Evolutionary conservation across 2,113 vertebrate species (phyloP).

Genomic region (Lophochroa leadbeateri): DNA sequence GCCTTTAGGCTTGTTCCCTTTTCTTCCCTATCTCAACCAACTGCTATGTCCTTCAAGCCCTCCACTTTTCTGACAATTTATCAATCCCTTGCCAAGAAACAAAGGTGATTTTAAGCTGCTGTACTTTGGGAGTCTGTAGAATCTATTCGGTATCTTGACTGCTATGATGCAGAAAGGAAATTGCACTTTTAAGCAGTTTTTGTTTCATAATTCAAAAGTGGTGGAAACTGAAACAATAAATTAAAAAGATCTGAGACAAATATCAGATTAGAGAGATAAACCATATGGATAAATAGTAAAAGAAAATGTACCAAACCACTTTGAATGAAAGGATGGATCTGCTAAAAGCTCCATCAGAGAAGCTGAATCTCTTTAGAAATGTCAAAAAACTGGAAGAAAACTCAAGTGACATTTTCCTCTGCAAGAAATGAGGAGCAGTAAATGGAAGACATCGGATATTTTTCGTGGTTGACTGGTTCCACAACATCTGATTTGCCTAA

Average conservation of each 20-base stretch:
- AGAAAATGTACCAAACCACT: neutral
- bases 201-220: constrained; percentile 13
- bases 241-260: neutral
- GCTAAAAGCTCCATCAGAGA: neutral
- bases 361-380: neutral
- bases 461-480: neutral
- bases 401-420: neutral
- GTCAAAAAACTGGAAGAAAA: neutral
- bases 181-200: constrained; percentile 1
- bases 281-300: neutral
- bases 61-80: neutral
- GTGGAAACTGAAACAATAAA: constrained; percentile 20
- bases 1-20: neutral
- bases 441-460: neutral
- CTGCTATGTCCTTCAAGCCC: neutral
- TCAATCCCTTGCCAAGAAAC: neutral
- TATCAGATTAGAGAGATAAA: neutral
- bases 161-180: neutral
- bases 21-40: neutral
- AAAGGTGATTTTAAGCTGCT: neutral
- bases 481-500: neutral
- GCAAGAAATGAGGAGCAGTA: neutral
- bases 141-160: neutral
- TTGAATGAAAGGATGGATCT: neutral
- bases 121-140: neutral